Percentiles rank a stretch among this genome's conserved stretches.
phyloP scores from a whole-genome alignment of 2,888 invertebrate genomes.

The Chloromyia formosa region DNA sequence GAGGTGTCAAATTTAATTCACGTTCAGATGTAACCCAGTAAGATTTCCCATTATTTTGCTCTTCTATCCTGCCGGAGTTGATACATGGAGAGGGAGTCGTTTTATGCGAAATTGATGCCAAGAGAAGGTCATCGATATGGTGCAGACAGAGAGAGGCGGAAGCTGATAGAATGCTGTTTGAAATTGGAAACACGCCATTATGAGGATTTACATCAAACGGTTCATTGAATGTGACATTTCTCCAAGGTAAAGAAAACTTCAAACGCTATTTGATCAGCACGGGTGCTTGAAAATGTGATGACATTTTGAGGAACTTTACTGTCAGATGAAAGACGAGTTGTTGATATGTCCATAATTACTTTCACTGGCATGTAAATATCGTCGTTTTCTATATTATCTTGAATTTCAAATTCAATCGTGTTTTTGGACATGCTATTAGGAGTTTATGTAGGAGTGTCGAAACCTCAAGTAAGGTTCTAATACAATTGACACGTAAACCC shows the following conservation, averaged over 20 bases:
- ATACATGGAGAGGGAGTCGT: neutral
- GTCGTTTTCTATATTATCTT: no score
- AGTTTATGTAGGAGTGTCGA: no score
- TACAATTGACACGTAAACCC: no score
- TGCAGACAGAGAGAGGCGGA: neutral
- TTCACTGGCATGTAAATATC: no score
- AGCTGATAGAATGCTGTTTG: neutral
- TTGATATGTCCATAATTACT: no score
- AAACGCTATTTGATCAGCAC: neutral
- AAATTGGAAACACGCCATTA: neutral
- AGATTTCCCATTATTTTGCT: neutral
- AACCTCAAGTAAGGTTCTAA: no score
- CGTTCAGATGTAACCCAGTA: constrained; percentile 22
- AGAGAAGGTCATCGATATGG: neutral
- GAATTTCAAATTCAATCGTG: no score
- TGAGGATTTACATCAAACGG: constrained; percentile 6
- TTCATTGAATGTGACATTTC: neutral
- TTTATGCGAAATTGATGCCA: neutral
- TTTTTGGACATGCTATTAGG: no score
- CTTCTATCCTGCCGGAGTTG: no score
- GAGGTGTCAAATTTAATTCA: constrained; percentile 42
- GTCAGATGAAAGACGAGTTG: no score
- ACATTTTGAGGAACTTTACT: no score
- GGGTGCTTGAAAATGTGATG: neutral
- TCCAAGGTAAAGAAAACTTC: neutral